A percentile compares a stretch with the other conserved stretches of the same genome.
phyloP scores from a whole-genome alignment of 2,113 vertebrate species.

The Chrysemys picta region DNA sequence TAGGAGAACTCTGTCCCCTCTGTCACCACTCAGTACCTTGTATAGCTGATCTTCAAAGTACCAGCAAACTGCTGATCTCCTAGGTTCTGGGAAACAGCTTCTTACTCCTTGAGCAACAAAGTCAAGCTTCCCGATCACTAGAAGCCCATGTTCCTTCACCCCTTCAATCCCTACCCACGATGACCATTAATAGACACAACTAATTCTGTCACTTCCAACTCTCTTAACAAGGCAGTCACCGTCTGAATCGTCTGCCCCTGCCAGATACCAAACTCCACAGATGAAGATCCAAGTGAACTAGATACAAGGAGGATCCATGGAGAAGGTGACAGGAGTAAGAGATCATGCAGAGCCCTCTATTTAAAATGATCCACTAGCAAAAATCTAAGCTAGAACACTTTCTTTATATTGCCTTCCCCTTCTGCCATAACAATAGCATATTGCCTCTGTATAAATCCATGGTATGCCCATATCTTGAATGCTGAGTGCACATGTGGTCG shows the following conservation, averaged over 20 bases:
- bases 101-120: background rate
- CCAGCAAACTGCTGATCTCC: too few relatives aligned
- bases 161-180: background rate
- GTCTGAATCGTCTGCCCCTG: background rate
- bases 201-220: background rate
- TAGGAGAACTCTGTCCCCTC: background rate
- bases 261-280: background rate
- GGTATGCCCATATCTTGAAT: too few relatives aligned
- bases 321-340: background rate
- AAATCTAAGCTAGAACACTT: background rate
- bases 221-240: background rate
- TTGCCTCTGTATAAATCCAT: too few relatives aligned
- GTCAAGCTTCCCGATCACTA: background rate
- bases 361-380: background rate
- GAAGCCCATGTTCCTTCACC: background rate
- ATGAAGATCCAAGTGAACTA: background rate
- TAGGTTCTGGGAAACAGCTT: background rate
- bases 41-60: too few relatives aligned
- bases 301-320: background rate
- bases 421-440: background rate
- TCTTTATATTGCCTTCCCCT: background rate
- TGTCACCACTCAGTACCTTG: too few relatives aligned
- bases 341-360: background rate
- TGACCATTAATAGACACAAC: background rate
- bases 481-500: too few relatives aligned